phyloP scores from a whole-genome alignment of 2,797 vertebrate genomes.

The Acipenser ruthenus region DNA sequence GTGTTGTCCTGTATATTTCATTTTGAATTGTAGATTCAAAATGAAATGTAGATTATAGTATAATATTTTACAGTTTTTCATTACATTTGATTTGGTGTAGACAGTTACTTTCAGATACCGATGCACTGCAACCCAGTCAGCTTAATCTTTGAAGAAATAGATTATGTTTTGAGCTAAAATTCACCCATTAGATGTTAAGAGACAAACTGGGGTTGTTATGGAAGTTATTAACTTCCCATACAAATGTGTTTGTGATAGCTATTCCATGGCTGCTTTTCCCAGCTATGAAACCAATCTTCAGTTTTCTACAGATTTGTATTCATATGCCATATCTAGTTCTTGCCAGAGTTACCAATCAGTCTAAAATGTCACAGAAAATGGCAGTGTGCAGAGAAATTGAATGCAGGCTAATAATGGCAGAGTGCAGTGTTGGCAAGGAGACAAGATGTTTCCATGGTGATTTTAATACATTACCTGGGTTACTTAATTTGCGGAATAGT shows the following conservation, averaged over 20 bases:
- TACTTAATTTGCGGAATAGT: conserved; percentile 9
- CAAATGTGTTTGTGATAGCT: conserved; percentile 14
- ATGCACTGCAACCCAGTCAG: no score
- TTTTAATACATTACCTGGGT: conserved; percentile 16
- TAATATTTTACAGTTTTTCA: no score
- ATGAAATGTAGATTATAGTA: no score
- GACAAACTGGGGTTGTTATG: no score
- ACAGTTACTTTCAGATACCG: no score
- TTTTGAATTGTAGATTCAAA: no score
- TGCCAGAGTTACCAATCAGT: conserved; percentile 6
- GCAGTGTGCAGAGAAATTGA: conserved; percentile 5
- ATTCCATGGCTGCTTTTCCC: conserved; percentile 18
- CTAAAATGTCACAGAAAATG: conserved; percentile 11
- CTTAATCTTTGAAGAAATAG: no score
- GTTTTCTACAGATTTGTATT: conserved; percentile 17
- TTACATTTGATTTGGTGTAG: no score
- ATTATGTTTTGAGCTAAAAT: no score
- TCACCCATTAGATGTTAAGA: no score
- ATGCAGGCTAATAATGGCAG: conserved; percentile 14
- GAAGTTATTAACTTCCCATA: background rate
- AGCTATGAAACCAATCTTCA: conserved; percentile 24
- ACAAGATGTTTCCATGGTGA: conserved; percentile 21
- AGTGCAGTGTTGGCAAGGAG: conserved; percentile 4
- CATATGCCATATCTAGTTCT: conserved; percentile 6
- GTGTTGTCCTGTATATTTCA: no score